Evolutionary conservation across 2,113 vertebrate genomes (phyloP).

Genomic region (Candoia aspera): DNA sequence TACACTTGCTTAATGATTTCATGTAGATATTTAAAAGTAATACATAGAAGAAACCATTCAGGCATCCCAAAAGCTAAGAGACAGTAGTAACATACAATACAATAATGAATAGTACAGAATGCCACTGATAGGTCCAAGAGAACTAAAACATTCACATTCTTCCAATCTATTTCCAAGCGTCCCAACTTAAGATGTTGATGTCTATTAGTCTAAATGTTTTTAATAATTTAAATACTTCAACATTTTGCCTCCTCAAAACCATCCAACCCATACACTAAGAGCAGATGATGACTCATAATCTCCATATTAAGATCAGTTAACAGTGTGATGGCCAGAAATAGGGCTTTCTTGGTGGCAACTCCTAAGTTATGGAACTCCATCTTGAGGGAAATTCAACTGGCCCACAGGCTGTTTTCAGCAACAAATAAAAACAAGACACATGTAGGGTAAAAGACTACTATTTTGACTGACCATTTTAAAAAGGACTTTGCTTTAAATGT

Average conservation of each 20-base stretch:
- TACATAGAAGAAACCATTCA: not conserved
- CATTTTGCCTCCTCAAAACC: not conserved
- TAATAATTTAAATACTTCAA: not conserved
- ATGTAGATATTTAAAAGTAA: not conserved
- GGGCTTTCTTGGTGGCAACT: not conserved
- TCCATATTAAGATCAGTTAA: not conserved
- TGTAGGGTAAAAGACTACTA: not conserved
- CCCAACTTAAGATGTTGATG: not conserved
- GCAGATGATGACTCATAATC: not conserved
- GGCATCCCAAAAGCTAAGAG: not conserved
- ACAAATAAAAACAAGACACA: not conserved
- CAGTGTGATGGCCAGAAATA: not conserved
- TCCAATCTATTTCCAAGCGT: not conserved
- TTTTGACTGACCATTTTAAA: not conserved
- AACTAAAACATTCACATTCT: not conserved
- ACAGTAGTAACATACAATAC: not conserved
- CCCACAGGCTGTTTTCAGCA: not conserved
- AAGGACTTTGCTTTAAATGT: not conserved
- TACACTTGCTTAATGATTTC: not conserved
- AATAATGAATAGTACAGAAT: not conserved
- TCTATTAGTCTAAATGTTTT: not conserved
- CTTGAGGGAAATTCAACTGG: too few relatives aligned
- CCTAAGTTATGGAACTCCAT: not conserved
- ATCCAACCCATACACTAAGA: not conserved
- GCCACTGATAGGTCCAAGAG: not conserved